Evolutionary conservation across 2,888 invertebrate genomes (phyloP), one percentile per base, ranked within the genome.

Genomic region (Caenorhabditis sp.): DNA sequence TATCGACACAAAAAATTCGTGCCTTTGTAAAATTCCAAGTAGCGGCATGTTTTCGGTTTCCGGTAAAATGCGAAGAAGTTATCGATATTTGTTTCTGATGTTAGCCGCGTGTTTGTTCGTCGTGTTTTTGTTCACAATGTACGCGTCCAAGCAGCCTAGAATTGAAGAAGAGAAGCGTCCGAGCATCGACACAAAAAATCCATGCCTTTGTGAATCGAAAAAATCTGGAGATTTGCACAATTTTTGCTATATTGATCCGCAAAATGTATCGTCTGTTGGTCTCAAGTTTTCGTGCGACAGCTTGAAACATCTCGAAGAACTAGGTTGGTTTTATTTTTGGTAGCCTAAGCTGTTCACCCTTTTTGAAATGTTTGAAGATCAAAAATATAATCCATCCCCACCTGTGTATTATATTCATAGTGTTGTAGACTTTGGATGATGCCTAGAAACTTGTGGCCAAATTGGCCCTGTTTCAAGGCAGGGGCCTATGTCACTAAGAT

Each of bases 101-200:
- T 62, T 66, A n/a, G 62, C 66, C 55, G 65, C 58, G 36, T 66
- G 65, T n/a, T n/a, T 70, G 1, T 66, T 70, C 43, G 62, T 65
- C 8, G n/a, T 70, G 6, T 58, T 66, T 31, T n/a, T n/a, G n/a
- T n/a, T n/a, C n/a, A n/a, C n/a, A n/a, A n/a, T n/a, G n/a, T n/a
- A n/a, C n/a, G n/a, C n/a, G n/a, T n/a, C n/a, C n/a, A n/a, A n/a
- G n/a, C n/a, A n/a, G n/a, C n/a, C n/a, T n/a, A n/a, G n/a, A n/a
- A n/a, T 43, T 10, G 14, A 43, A 43, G 43, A 43, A 10, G 17
- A 10, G 14, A 12, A 3, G 14, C 10, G 2, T 43, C 2, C 14
- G 2, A 3, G 3, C 6, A 17, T 17, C 6, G 8, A 14, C 6
- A 17, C 43, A 3, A 3, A 43, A 12, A 6, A 10, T 12, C 6